phyloP scores from a whole-genome alignment of 2,797 vertebrate genomes.

The Gallirallus australis region DNA sequence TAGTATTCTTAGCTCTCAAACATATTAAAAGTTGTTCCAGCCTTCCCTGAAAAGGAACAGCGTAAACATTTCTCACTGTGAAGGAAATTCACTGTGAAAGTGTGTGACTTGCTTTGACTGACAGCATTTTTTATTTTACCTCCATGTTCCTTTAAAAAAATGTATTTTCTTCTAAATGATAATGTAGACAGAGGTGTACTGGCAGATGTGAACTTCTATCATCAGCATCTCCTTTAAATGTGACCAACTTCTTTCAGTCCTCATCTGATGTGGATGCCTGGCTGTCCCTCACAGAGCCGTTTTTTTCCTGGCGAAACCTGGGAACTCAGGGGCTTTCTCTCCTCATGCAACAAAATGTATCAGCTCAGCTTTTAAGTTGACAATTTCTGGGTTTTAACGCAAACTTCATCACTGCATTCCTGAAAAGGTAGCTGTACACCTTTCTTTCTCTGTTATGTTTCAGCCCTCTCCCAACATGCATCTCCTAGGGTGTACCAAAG shows the following conservation, averaged over 20 bases:
- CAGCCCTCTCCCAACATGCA: not conserved
- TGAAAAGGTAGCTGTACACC: not conserved
- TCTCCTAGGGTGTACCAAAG: not conserved
- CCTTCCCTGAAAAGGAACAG: not conserved
- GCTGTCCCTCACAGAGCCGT: not conserved
- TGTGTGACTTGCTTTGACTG: not conserved
- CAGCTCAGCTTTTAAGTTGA: not conserved
- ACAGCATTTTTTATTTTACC: not conserved
- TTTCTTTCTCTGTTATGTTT: not conserved
- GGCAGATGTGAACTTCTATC: not conserved
- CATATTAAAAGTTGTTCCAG: not conserved
- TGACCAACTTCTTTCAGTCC: not conserved
- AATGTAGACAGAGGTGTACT: not conserved
- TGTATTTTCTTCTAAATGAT: not conserved
- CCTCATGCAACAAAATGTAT: not conserved
- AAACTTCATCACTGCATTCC: not conserved
- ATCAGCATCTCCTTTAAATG: not conserved
- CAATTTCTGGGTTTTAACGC: not conserved
- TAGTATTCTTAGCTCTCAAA: not conserved
- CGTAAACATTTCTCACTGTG: not conserved
- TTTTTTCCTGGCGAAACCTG: not conserved
- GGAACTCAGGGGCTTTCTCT: not conserved
- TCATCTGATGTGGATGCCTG: not conserved
- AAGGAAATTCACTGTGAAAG: not conserved
- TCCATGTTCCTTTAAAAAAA: not conserved